phyloP scores from a whole-genome alignment of 2,888 invertebrate species.

The Heliconius ismenius region DNA sequence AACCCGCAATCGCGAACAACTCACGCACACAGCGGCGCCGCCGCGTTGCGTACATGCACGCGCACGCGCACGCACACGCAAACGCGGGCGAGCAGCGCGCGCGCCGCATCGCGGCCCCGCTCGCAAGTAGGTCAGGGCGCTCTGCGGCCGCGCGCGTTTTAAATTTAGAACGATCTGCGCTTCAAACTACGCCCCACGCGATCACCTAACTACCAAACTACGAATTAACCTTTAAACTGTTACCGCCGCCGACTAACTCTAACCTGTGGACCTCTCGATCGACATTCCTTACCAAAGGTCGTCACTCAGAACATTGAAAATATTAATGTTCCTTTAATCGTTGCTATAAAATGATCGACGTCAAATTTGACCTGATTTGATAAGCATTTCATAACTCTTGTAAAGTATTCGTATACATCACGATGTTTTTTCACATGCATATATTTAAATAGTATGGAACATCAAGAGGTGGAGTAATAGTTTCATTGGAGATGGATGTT shows the following conservation, averaged over 20 bases:
- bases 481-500: not conserved
- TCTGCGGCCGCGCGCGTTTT: conserved; percentile 80
- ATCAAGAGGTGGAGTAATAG: not conserved
- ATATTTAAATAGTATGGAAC: not conserved
- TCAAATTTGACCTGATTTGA: not conserved
- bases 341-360: not conserved
- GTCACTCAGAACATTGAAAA: conserved; percentile 35
- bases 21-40: conserved; percentile 68
- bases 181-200: conserved; percentile 75
- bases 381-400: not conserved
- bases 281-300: conserved; percentile 34
- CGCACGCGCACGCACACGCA: conserved; percentile 66
- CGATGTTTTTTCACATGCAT: not conserved
- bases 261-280: not conserved
- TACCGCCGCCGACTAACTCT: conserved; percentile 45
- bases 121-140: conserved; percentile 81
- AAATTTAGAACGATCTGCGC: conserved; percentile 81
- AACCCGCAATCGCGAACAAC: conserved; percentile 74
- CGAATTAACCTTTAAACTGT: conserved; percentile 56
- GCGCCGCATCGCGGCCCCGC: conserved; percentile 81
- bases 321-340: conserved; percentile 22
- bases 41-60: conserved; percentile 61
- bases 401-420: not conserved
- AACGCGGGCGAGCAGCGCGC: conserved; percentile 64
- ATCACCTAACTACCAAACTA: conserved; percentile 72